phyloP scores from a whole-genome alignment of 2,113 vertebrate species.

The Romanogobio albipinnatus region DNA sequence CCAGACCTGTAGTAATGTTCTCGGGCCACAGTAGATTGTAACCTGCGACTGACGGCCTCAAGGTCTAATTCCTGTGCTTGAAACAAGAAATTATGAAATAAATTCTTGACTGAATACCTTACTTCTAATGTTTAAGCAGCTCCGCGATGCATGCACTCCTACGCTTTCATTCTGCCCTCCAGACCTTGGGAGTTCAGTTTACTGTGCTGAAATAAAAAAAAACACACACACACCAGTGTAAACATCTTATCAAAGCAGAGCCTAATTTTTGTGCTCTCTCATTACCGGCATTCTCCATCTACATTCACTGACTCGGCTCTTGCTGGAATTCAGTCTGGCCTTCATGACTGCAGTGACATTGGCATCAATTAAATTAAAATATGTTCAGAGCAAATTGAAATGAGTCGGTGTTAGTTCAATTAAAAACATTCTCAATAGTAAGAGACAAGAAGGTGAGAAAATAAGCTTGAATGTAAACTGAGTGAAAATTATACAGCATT shows the following conservation, averaged over 20 bases:
- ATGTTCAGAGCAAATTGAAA: conserved; percentile 28
- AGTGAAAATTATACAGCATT: background rate
- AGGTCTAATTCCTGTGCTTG: conserved; percentile 24
- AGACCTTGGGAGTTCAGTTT: conserved; percentile 15
- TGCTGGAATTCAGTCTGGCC: conserved; percentile 39
- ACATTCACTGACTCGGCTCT: conserved; percentile 20
- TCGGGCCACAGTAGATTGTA: background rate
- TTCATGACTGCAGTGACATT: conserved; percentile 37
- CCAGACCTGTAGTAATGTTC: background rate
- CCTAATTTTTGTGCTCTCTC: conserved; percentile 29
- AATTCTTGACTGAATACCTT: conserved; percentile 39
- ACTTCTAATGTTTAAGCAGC: conserved; percentile 40
- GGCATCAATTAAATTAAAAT: conserved; percentile 39
- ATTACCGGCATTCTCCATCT: conserved; percentile 18
- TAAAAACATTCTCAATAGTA: conserved; percentile 38
- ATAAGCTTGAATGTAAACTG: background rate
- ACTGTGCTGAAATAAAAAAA: background rate
- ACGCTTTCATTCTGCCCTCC: conserved; percentile 34
- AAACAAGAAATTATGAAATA: conserved; percentile 35
- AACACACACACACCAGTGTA: background rate
- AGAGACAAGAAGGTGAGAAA: conserved; percentile 26
- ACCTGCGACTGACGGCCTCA: conserved; percentile 9
- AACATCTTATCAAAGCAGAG: conserved; percentile 34
- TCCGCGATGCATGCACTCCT: conserved; percentile 26
- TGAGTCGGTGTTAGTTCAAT: conserved; percentile 36